These are phyloP conservation scores for Crax fasciolata DNA, from an alignment of 2,797 vertebrate genomes.

Conservation along the genomic window DNA sequence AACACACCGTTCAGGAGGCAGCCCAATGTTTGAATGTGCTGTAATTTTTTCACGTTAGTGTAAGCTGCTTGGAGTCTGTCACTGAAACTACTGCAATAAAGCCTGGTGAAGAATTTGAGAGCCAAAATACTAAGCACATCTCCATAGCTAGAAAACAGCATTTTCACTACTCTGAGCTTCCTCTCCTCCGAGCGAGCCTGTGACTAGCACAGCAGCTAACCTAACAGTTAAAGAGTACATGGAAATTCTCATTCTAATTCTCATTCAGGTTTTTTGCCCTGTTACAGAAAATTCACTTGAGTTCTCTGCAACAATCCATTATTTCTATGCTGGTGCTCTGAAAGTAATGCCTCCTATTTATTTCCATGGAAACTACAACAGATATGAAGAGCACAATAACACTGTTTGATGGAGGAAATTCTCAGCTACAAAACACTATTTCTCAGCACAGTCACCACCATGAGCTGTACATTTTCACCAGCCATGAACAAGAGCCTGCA, in stretches of 20 bases:
- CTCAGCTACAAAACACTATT: too few relatives aligned
- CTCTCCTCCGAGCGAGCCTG: not conserved
- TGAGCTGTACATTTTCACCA: too few relatives aligned
- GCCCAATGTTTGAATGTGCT: not conserved
- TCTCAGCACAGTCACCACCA: too few relatives aligned
- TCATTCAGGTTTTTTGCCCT: conserved; percentile 19
- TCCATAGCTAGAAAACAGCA: not conserved
- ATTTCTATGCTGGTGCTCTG: not conserved
- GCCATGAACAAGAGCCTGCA: too few relatives aligned
- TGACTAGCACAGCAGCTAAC: not conserved
- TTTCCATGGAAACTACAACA: too few relatives aligned
- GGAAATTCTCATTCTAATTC: conserved; percentile 1
- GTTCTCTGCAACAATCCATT: conserved; percentile 13
- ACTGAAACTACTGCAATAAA: not conserved
- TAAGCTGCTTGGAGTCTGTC: not conserved
- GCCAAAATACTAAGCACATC: not conserved
- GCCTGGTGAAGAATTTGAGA: not conserved
- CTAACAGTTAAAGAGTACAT: not conserved
- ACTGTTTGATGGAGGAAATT: too few relatives aligned
- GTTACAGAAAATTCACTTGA: conserved; percentile 33
- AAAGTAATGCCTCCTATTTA: too few relatives aligned
- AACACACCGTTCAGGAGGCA: not conserved
- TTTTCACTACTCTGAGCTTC: not conserved
- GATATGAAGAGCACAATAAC: too few relatives aligned
- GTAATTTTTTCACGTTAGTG: not conserved